Conservation (phyloP, 1,140 invertebrate species). For the Drosophila lini region DNA sequence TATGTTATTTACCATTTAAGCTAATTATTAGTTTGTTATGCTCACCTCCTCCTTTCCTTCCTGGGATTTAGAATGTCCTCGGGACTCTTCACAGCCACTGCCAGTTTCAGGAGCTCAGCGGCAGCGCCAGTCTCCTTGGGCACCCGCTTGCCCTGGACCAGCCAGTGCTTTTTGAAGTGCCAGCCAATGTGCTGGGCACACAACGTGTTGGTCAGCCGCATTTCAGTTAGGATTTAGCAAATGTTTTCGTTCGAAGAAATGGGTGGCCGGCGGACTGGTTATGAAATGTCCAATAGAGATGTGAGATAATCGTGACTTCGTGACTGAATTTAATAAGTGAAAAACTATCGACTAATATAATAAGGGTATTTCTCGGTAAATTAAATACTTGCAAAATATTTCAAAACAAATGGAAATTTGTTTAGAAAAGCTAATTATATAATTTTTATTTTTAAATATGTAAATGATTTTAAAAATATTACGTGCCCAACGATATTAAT, state of each 20-base stretch:
- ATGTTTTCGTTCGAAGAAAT: constrained; percentile 24
- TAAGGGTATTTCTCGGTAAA: too few species aligned
- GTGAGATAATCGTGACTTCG: not conserved
- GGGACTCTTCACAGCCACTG: constrained; percentile 47
- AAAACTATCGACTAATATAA: not conserved
- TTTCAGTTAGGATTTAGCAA: constrained; percentile 79
- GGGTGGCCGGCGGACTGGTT: constrained; percentile 12
- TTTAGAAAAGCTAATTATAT: not conserved
- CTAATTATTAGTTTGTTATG: constrained; percentile 14
- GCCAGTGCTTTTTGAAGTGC: constrained; percentile 89
- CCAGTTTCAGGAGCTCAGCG: constrained; percentile 82
- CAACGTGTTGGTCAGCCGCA: constrained; percentile 88
- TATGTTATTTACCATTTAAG: not conserved
- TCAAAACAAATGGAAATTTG: too few species aligned
- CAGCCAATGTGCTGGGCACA: constrained; percentile 88
- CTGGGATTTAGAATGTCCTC: constrained; percentile 48
- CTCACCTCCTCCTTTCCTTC: constrained; percentile 47
- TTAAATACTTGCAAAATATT: too few species aligned
- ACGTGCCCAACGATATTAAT: not conserved
- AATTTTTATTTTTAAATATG: too few species aligned
- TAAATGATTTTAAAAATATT: too few species aligned
- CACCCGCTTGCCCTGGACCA: constrained; percentile 86
- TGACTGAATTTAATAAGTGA: not conserved
- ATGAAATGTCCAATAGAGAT: constrained; percentile 29
- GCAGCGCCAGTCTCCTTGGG: constrained; percentile 85